Evolutionary conservation across 1,140 invertebrate species (phyloP), one percentile per base, ranked within the genome.

Genomic region (Hycleus phaleratus): DNA sequence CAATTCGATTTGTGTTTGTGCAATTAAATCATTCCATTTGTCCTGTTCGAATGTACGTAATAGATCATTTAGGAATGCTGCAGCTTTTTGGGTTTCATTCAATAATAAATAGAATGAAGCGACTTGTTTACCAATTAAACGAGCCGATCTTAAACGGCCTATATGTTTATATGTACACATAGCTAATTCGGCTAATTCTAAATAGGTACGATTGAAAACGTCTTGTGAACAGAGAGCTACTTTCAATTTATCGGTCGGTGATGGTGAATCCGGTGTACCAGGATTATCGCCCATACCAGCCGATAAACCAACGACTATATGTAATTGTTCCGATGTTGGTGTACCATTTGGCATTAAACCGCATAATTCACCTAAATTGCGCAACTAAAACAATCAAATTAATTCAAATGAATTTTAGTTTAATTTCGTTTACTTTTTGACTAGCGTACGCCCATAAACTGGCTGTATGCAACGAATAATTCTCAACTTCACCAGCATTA

Each of bases 101-200:
- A 91, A 75, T 56, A 90, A 84, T 64, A 91, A 85, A 71, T 97
- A 96, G 71, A 97, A 95, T 26, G 85, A 80, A 0, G 95, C 93
- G 12, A 98, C 73, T 71, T 96, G 90, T 59, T 86, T 81, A 0
- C 95, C 95, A 56, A 97, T 89, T 11, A 90, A 79, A 48, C 92
- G 81, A 0, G 95, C 94, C 40, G 85, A 91, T 59, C 92, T 77
- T 53, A 90, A 79, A 46, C 93, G 82, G 5, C 91, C 85, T 64
- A 97, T 93, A 75, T 97, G 93, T 73, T 98, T 98, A 68, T 92
- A 97, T 1, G 94, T 97, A 44, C 94, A 92, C 83, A 97, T 95
- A 1, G 94, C 93, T 56, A 97, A 76, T 75, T 98, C 95, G 6
- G 93, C 90, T 44, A 97, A 76, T 73, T 97, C 84, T 56, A 97